These are phyloP conservation scores for Scaptomyza hsui DNA, from an alignment of 1,140 invertebrate species.

Conservation along the genomic window DNA sequence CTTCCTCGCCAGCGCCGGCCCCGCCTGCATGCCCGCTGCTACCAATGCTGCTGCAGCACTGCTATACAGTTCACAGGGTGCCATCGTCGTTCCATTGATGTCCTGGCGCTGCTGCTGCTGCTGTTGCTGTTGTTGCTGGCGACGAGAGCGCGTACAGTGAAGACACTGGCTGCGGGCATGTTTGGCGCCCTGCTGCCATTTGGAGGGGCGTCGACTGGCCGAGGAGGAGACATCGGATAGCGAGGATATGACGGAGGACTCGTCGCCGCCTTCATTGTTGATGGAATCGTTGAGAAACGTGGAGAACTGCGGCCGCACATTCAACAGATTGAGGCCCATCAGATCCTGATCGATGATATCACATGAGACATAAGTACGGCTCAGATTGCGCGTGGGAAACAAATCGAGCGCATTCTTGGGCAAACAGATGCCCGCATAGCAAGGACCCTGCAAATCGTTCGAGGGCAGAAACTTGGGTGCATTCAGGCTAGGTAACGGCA, in stretches of 20 bases:
- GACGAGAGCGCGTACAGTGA: slow-evolving; percentile 64
- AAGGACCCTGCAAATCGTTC: slow-evolving; percentile 75
- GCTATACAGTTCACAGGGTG: slow-evolving; percentile 65
- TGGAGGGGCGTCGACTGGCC: slow-evolving; percentile 61
- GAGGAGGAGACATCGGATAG: slow-evolving; percentile 77
- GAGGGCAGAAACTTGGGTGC: slow-evolving; percentile 70
- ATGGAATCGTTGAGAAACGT: slow-evolving; percentile 70
- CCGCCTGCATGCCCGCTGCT: slow-evolving; percentile 58
- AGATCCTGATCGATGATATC: slow-evolving; percentile 80
- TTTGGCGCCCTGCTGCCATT: slow-evolving; percentile 62
- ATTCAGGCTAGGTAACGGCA: slow-evolving; percentile 64
- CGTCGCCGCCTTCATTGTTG: slow-evolving; percentile 77
- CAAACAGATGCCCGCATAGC: slow-evolving; percentile 88
- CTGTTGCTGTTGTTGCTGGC: slow-evolving; percentile 50
- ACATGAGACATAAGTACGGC: slow-evolving; percentile 76
- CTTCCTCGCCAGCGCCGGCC: slow-evolving; percentile 42
- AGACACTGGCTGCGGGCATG: slow-evolving; percentile 75
- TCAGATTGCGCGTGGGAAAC: slow-evolving; percentile 86
- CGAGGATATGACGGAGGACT: slow-evolving; percentile 75
- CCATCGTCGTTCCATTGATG: slow-evolving; percentile 31
- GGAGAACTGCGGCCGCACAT: slow-evolving; percentile 61
- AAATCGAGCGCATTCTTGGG: slow-evolving; percentile 88
- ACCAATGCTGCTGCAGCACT: slow-evolving; percentile 59
- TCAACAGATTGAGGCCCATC: slow-evolving; percentile 63
- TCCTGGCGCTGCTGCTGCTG: background rate